Evolutionary conservation across 1,140 invertebrate genomes (phyloP), one percentile per base, ranked within the genome.

Genomic region (Phymorhynchus buccinoides): DNA sequence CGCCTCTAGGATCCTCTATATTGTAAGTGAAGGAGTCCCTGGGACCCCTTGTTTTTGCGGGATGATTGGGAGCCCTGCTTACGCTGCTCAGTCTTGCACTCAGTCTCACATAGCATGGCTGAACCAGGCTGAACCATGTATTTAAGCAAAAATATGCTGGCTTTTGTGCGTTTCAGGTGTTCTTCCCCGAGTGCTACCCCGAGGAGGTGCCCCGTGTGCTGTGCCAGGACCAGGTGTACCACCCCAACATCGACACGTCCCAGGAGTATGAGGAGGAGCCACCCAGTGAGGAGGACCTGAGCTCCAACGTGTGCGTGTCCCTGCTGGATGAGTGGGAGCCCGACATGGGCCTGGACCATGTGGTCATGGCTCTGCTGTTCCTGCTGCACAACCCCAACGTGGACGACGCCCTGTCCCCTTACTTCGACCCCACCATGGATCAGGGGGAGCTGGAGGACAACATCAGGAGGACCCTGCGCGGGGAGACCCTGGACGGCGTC

Each of bases 191-290:
- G 27, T 39, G 82, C 0, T 89, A 87, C 62, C 88, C 88, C 44
- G 71, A 84, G 1, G 66, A 41, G 3, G 66, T 84, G 16, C 90
- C 90, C 9, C 48, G 16, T 12, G 87, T 92, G 7, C 80, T 66
- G 6, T 92, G 91, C 80, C 71, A 87, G 12, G 91, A 89, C 14
- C 41, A 86, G 0, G 90, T 92, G 37, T 92, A 91, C 75, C 91
- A 92, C 80, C 91, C 91, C 35, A 92, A 92, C 85, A 92, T 92
- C 62, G 91, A 92, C 41, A 62, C 86, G 1, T 81, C 83, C 1
- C 78, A 87, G 3, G 42, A 52, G 1, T 14, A n/a, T 37, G 80
- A 85, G 18, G 71, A 52, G 32, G 3, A 35, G 41, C n/a, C n/a
- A n/a, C n/a, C n/a, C n/a, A n/a, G n/a, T n/a, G n/a, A n/a, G n/a